These are phyloP conservation scores for Zalophus californianus DNA, from an alignment of 2,797 vertebrate species.

Conservation along the genomic window DNA sequence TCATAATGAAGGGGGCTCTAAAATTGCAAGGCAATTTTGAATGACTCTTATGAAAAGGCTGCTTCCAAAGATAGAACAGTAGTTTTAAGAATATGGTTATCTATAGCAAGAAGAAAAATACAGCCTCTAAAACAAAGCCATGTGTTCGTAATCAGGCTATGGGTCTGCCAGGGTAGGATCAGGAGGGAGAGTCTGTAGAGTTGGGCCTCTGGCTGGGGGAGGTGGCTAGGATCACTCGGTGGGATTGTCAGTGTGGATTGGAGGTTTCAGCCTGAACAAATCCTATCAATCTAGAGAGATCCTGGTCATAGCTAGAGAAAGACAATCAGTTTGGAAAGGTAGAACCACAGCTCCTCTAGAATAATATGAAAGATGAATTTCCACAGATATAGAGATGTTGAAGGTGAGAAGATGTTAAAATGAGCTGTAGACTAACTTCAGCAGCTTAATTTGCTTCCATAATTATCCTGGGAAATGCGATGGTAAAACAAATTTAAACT, in stretches of 20 bases:
- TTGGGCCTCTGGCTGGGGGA: neutral
- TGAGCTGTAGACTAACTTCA: neutral
- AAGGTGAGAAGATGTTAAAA: neutral
- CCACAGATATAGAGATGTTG: neutral
- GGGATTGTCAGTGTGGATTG: neutral
- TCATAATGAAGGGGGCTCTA: neutral
- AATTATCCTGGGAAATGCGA: conserved; percentile 54
- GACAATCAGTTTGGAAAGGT: neutral
- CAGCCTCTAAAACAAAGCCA: neutral
- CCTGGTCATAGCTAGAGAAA: neutral
- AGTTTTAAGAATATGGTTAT: conserved; percentile 27
- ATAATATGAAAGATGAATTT: neutral
- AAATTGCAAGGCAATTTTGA: neutral
- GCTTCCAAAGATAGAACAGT: neutral
- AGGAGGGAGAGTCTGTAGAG: neutral
- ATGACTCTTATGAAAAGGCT: neutral
- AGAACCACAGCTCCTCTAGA: neutral
- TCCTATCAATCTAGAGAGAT: neutral
- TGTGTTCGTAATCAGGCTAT: neutral
- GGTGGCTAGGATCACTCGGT: neutral
- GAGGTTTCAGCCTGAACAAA: neutral
- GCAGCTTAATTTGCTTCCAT: conserved; percentile 50
- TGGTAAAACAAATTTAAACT: conserved; percentile 32
- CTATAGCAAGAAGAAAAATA: conserved; percentile 3
- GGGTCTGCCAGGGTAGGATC: neutral